Conservation (phyloP, 2,888 invertebrate species). For the Lasioglossum vierecki region DNA sequence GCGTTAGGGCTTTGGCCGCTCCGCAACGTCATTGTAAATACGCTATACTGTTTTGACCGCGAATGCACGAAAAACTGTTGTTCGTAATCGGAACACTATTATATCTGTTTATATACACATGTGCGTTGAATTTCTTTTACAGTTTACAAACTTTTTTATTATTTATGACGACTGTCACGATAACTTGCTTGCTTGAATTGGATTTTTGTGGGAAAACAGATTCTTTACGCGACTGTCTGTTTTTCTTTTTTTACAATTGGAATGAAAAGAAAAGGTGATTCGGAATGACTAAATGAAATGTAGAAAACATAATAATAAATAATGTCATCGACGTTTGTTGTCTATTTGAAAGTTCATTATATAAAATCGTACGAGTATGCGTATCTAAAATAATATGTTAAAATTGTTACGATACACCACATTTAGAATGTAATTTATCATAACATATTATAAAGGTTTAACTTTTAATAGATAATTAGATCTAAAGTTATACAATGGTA, state of each 20-base stretch:
- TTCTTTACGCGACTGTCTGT: neutral
- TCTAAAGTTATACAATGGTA: slow-evolving; percentile 4
- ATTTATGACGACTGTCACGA: neutral
- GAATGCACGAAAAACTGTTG: no score
- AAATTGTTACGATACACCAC: neutral
- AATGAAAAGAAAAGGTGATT: neutral
- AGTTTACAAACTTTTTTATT: neutral
- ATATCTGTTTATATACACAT: neutral
- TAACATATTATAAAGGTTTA: neutral
- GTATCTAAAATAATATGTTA: neutral
- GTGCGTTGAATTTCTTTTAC: neutral
- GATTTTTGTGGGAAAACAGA: neutral
- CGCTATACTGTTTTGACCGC: no score
- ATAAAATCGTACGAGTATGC: neutral
- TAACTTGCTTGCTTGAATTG: neutral
- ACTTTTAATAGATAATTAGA: neutral
- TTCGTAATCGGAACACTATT: no score
- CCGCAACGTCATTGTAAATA: no score
- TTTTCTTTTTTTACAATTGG: neutral
- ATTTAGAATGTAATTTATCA: slow-evolving; percentile 6
- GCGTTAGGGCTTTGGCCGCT: no score
- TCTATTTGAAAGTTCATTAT: slow-evolving; percentile 11
- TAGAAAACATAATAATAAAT: neutral
- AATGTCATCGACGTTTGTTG: neutral
- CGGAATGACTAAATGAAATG: neutral